Conservation (phyloP, 2,888 invertebrate species). For the Stomorhina lunata region DNA sequence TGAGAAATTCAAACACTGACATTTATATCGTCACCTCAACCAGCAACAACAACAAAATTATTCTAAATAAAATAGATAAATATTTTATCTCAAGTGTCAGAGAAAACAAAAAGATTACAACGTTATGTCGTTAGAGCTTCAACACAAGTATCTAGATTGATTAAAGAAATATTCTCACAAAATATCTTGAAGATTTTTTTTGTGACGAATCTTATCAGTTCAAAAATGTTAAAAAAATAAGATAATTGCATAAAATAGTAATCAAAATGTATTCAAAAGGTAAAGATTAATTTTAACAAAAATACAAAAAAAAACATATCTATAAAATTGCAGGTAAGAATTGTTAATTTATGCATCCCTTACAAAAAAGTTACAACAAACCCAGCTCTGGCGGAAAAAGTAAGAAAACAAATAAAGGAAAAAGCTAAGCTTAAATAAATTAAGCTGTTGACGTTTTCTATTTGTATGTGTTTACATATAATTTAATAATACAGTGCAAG, state of each 20-base stretch:
- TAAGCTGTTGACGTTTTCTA: slow-evolving; percentile 1
- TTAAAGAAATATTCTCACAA: slow-evolving; percentile 27
- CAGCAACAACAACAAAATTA: slow-evolving; percentile 1
- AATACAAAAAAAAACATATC: background rate
- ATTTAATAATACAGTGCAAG: background rate
- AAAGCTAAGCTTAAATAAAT: slow-evolving; percentile 38
- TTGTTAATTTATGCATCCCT: background rate
- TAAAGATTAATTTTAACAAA: background rate
- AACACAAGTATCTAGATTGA: slow-evolving; percentile 28
- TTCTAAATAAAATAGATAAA: background rate
- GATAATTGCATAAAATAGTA: background rate
- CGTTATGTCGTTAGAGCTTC: slow-evolving; percentile 5
- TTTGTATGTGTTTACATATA: background rate
- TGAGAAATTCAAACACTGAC: slow-evolving; percentile 20
- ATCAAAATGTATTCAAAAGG: slow-evolving; percentile 15
- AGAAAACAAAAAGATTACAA: slow-evolving; percentile 32
- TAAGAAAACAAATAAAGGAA: background rate
- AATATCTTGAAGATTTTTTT: too few relatives aligned
- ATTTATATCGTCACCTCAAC: slow-evolving; percentile 40
- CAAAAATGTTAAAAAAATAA: background rate
- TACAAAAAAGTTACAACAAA: slow-evolving; percentile 10
- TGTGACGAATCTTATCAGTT: slow-evolving; percentile 42
- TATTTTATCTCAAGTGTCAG: slow-evolving; percentile 55
- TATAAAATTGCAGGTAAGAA: background rate
- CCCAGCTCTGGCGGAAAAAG: background rate